These are phyloP conservation scores for Paramormyrops hopkinsi DNA, from an alignment of 2,797 vertebrate species.

Conservation along the genomic window DNA sequence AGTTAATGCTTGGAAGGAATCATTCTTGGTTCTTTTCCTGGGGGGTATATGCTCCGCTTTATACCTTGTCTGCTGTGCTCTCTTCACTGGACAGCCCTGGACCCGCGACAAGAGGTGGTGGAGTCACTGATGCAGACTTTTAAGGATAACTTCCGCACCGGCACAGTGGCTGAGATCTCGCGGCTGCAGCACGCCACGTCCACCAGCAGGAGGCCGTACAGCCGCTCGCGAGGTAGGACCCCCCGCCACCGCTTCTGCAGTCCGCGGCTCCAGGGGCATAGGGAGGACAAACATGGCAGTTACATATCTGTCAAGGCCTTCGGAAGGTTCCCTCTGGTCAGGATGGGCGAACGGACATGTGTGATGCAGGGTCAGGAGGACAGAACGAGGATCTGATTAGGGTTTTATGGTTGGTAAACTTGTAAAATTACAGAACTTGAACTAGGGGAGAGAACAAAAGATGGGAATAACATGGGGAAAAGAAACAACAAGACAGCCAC, in stretches of 20 bases:
- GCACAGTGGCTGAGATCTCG: slow-evolving; percentile 81
- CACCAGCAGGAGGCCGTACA: slow-evolving; percentile 74
- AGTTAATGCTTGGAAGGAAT: neutral
- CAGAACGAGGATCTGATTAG: neutral
- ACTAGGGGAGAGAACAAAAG: neutral
- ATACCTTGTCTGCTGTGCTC: neutral
- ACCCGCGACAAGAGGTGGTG: slow-evolving; percentile 80
- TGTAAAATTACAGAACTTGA: neutral
- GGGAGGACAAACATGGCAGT: neutral
- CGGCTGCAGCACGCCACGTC: slow-evolving; percentile 80
- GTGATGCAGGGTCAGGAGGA: neutral
- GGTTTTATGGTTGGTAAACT: neutral
- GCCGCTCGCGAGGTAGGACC: slow-evolving; percentile 74
- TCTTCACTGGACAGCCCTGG: slow-evolving; percentile 55
- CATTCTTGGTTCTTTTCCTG: neutral
- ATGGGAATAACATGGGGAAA: neutral
- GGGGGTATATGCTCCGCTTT: neutral
- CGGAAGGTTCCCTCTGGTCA: neutral
- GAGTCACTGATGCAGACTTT: slow-evolving; percentile 95
- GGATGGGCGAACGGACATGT: neutral
- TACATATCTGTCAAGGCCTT: neutral
- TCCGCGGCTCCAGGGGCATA: neutral
- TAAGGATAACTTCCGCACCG: slow-evolving; percentile 91
- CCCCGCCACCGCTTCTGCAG: neutral
- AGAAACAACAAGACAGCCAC: neutral